Evolutionary conservation across 2,888 invertebrate species (phyloP), one percentile per base, ranked within the genome.

Genomic region (Drosophila nr. perissopoda): DNA sequence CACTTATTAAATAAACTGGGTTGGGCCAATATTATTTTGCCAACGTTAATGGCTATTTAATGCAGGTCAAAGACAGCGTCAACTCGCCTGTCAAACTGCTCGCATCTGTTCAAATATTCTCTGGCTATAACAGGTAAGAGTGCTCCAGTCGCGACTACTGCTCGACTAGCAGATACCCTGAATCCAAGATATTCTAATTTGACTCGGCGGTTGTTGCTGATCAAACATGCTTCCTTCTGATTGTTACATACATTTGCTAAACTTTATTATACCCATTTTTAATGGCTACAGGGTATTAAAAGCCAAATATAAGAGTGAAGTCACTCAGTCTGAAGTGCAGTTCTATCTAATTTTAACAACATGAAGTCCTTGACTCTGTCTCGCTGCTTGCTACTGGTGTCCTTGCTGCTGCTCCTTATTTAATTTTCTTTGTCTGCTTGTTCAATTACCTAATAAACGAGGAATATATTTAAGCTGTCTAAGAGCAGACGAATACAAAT

Each of bases 31-130:
- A 25, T 25, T 81, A 70, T 70, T 65, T 64, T 18, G 33, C 4
- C 18, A 27, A 38, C n/a, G 27, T 42, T 29, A 63, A 79, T 34
- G 70, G 5, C 25, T 54, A 21, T 33, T 40, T 29, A 49, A 81
- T 71, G 48, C 67, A 57, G 88, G 88, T 89, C 88, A 87, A 84
- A 72, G 67, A 59, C 79, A 71, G 38, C 31, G 16, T 8, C 34
- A 46, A 40, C 38, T 58, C 29, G 57, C 5, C 56, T 57, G 71
- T 53, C 52, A 48, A 49, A 42, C 42, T 38, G 33, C 21, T 34
- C 33, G 29, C 76, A 77, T 29, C 61, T 74, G 79, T 58, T 63
- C 25, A 83, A 83, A 82, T 56, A 82, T 10, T 21, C n/a, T 46
- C 38, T 48, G 52, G 25, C 69, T 68, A 79, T 63, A 67, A 57